These are phyloP conservation scores for Macrobrachium nipponense DNA, from an alignment of 1,140 invertebrate species.

Conservation along the genomic window DNA sequence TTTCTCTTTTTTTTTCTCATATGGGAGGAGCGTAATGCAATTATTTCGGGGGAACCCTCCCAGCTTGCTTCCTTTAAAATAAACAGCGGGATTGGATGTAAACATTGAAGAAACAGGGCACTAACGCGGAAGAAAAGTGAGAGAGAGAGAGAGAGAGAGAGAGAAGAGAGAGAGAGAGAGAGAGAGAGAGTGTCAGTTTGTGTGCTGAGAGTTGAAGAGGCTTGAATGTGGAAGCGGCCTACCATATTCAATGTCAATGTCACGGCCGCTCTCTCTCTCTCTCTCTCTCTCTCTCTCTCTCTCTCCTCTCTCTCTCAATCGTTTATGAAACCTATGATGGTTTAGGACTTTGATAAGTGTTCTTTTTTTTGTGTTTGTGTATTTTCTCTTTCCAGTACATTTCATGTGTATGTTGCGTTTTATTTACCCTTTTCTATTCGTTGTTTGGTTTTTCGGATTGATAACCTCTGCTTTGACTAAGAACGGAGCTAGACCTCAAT, in stretches of 20 bases:
- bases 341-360: too few relatives aligned
- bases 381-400: too few relatives aligned
- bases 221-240: constrained; percentile 19
- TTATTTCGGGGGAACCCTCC: too few relatives aligned
- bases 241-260: constrained; percentile 52
- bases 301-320: constrained; percentile 7
- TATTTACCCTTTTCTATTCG: too few relatives aligned
- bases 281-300: constrained; percentile 13
- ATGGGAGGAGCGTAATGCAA: too few relatives aligned
- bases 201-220: constrained; percentile 5
- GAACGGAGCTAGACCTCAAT: too few relatives aligned
- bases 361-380: too few relatives aligned
- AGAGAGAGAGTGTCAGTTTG: constrained; percentile 25
- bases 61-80: not conserved
- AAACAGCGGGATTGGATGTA: constrained; percentile 26
- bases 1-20: too few relatives aligned
- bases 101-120: constrained; percentile 27
- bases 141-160: constrained; percentile 16
- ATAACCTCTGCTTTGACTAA: too few relatives aligned
- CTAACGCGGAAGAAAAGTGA: not conserved
- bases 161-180: constrained; percentile 35
- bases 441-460: too few relatives aligned
- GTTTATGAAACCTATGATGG: too few relatives aligned
- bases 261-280: constrained; percentile 44
- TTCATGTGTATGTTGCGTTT: too few relatives aligned